A percentile compares a stretch with the other conserved stretches of the same genome.
Evolutionary conservation across 2,888 invertebrate genomes (phyloP).

Genomic region (Megalurothrips usitatus): DNA sequence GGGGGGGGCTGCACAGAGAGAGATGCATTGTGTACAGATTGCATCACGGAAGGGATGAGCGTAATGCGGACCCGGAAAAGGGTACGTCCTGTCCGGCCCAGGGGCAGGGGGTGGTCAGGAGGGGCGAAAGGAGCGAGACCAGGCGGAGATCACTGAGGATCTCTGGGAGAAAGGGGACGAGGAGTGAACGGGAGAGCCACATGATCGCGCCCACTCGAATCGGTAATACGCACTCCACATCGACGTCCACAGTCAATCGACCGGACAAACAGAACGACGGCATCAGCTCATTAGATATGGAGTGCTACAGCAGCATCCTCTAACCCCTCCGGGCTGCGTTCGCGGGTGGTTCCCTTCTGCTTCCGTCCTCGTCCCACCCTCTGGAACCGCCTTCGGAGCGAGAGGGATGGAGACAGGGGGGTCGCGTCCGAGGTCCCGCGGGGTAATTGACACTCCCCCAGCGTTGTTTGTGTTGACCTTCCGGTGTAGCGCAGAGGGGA

Average conservation of each 20-base stretch:
- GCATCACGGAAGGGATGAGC: neutral
- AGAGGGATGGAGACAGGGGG: neutral
- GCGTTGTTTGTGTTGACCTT: conserved; percentile 23
- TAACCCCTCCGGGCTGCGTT: neutral
- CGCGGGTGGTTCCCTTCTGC: neutral
- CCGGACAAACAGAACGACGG: neutral
- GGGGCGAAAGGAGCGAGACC: too few species aligned
- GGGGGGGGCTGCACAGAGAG: too few species aligned
- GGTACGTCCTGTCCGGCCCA: neutral
- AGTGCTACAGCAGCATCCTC: neutral
- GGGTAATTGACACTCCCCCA: conserved; percentile 13
- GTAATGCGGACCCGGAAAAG: neutral
- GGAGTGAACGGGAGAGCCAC: too few species aligned
- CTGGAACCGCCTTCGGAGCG: neutral
- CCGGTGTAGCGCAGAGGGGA: neutral
- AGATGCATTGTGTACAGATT: conserved; percentile 11
- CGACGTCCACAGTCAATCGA: neutral
- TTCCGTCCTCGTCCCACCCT: neutral
- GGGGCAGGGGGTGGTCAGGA: neutral
- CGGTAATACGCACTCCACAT: neutral
- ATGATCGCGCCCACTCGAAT: neutral
- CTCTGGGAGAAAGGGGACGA: too few species aligned
- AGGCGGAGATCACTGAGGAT: too few species aligned
- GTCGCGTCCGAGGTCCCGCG: neutral
- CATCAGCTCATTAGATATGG: neutral